phyloP scores from a whole-genome alignment of 1,140 invertebrate species.

The Calliphora vicina region DNA sequence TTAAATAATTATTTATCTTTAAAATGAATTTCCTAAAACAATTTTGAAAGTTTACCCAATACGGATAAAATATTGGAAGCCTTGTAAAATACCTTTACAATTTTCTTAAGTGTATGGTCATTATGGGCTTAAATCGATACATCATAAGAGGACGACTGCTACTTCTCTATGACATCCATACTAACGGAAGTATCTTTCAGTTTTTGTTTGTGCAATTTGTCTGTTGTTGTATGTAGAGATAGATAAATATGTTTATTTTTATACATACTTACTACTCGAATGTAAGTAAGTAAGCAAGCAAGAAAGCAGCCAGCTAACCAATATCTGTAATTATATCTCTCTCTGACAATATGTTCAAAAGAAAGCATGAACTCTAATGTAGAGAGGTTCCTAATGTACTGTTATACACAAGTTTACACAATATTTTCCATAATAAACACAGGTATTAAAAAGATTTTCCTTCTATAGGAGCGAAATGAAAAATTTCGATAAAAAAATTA shows the following conservation, averaged over 20 bases:
- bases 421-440: too few species aligned
- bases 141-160: background rate
- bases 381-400: too few species aligned
- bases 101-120: background rate
- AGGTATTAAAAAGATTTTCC: too few species aligned
- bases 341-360: background rate
- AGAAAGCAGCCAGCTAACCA: background rate
- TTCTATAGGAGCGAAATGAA: too few species aligned
- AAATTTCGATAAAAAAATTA: too few species aligned
- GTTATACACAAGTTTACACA: too few species aligned
- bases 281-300: background rate
- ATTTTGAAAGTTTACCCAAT: too few species aligned
- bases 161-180: background rate
- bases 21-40: background rate
- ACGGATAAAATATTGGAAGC: background rate
- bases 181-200: background rate
- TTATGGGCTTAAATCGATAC: background rate
- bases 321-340: conserved; percentile 7
- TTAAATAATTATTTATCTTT: background rate
- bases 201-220: background rate
- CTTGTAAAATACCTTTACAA: background rate
- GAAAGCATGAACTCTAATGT: background rate
- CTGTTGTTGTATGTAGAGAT: background rate
- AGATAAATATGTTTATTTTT: background rate
- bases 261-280: background rate